phyloP scores from a whole-genome alignment of 64 coral and sea anemone species.

The Porites lutea region DNA sequence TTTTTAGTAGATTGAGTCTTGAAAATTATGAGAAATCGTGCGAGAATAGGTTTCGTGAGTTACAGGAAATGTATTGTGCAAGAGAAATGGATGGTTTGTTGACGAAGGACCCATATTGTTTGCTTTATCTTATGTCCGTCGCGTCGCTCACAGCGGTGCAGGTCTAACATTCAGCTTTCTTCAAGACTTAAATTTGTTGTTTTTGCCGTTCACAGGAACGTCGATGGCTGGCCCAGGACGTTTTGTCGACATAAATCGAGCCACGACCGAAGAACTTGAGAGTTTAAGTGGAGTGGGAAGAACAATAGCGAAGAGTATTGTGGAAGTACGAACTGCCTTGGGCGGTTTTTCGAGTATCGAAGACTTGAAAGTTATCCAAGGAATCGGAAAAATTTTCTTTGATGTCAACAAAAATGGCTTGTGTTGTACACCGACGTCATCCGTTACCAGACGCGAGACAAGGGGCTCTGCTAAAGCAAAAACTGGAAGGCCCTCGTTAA shows the following conservation, averaged over 20 bases:
- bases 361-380: constrained; percentile 81
- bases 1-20: neutral
- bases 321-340: constrained; percentile 76
- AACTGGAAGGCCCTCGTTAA: constrained; percentile 32
- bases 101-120: neutral
- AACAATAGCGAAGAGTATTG: constrained; percentile 89
- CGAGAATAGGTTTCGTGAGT: constrained; percentile 28
- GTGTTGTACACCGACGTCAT: constrained; percentile 70
- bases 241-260: constrained; percentile 85
- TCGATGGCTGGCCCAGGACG: constrained; percentile 84
- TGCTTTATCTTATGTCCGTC: neutral
- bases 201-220: neutral
- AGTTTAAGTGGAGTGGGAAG: constrained; percentile 84
- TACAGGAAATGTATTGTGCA: neutral
- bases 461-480: constrained; percentile 76
- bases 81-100: neutral
- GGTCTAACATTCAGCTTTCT: neutral
- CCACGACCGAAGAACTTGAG: constrained; percentile 82
- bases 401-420: constrained; percentile 80
- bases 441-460: constrained; percentile 68
- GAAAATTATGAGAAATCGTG: neutral
- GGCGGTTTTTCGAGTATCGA: constrained; percentile 91
- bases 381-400: constrained; percentile 84
- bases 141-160: neutral
- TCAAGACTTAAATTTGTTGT: constrained; percentile 7